These are phyloP conservation scores for Leptinotarsa rubiginosa DNA, from an alignment of 2,888 invertebrate genomes.

Conservation along the genomic window DNA sequence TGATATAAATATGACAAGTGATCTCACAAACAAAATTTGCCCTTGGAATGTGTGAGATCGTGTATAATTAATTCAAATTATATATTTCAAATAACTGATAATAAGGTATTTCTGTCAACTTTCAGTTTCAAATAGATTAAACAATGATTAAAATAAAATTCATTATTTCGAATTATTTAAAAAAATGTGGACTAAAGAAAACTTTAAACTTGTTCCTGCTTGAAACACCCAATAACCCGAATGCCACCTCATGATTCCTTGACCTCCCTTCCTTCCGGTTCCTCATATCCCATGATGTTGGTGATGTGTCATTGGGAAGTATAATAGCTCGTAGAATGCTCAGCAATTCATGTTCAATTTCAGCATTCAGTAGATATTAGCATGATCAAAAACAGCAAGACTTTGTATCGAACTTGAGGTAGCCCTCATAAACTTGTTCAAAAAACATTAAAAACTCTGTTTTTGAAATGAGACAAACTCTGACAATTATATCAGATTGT, in stretches of 20 bases:
- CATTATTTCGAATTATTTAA: too few relatives aligned
- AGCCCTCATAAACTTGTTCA: background rate
- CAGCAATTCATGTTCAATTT: slow-evolving; percentile 5
- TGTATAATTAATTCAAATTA: background rate
- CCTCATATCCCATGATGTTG: slow-evolving; percentile 10
- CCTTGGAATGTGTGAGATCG: background rate
- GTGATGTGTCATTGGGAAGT: background rate
- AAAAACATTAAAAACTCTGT: too few relatives aligned
- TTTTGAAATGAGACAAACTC: too few relatives aligned
- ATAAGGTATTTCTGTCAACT: too few relatives aligned
- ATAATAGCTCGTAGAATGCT: background rate
- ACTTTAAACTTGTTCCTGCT: background rate
- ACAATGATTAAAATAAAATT: too few relatives aligned
- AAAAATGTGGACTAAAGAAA: background rate
- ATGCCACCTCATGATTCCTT: background rate
- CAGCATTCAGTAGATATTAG: slow-evolving; percentile 2
- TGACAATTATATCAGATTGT: too few relatives aligned
- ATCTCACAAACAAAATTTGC: background rate
- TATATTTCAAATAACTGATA: background rate
- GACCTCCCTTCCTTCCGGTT: background rate
- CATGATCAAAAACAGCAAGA: background rate
- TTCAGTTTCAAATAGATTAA: too few relatives aligned
- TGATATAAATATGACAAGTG: background rate
- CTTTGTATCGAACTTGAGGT: background rate
- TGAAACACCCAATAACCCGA: background rate